Evolutionary conservation across 2,888 invertebrate species (phyloP), one percentile per base, ranked within the genome.

Genomic region (Ptycholaimellus sp.): DNA sequence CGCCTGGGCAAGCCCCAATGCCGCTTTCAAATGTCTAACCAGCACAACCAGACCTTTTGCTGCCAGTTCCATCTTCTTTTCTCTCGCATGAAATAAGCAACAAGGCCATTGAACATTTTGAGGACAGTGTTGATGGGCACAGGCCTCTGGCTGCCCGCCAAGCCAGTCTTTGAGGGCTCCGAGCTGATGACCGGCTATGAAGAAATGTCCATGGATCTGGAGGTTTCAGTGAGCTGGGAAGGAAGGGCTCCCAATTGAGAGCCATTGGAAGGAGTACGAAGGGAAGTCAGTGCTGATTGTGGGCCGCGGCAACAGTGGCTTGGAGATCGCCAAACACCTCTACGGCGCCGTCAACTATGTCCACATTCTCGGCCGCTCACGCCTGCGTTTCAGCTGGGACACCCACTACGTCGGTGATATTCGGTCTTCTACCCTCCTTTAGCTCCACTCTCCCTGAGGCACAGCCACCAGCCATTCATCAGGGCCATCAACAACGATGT

Each of bases 401-500:
- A 53, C 53, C 2, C 53, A 53, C 37, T 53, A 53, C 36, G 50
- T 54, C 14, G 51, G 47, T 22, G 54, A 53, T 38, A 40, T 56
- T 17, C 46, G 54, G 49, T 51, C n/a, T n/a, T n/a, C n/a, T n/a
- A n/a, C n/a, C n/a, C n/a, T n/a, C n/a, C n/a, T n/a, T n/a, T n/a
- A n/a, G n/a, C n/a, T n/a, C n/a, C n/a, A n/a, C n/a, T n/a, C n/a
- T n/a, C n/a, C n/a, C n/a, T n/a, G n/a, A n/a, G n/a, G n/a, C n/a
- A n/a, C n/a, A n/a, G n/a, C n/a, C n/a, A n/a, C n/a, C n/a, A n/a
- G n/a, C n/a, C n/a, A n/a, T n/a, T n/a, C n/a, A n/a, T n/a, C 47
- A 63, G 63, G 40, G 63, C 59, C 22, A 50, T 63, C 9, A 63
- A 63, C 49, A 62, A 62, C 48, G 56, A 45, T 5, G 42, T 63